Base-by-base conservation (phyloP, 1,140 invertebrate genomes). In the Ceratina japonica region DNA sequence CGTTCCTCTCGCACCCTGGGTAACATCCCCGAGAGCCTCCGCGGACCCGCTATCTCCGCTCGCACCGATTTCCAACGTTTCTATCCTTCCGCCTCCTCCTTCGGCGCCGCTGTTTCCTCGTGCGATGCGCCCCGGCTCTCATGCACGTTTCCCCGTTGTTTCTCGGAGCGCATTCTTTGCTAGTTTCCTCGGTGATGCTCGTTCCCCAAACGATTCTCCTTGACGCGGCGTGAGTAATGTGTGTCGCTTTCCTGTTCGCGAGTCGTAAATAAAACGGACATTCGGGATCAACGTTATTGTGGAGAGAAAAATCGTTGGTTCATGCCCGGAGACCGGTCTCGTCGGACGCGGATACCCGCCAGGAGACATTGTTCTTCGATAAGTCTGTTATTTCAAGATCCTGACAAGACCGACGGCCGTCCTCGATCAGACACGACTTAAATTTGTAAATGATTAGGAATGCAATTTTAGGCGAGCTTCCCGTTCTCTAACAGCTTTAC, bases 191-290 rank as follows among this genome's bases (percentile, higher is more conserved):
- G 69, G 31, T 72, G 22, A 71, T 22, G 20, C 44, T 12, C 8
- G 31, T 64, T 22, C 51, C 20, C 18, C 13, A 16, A 64, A 64
- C 49, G 69, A 64, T 64, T 58, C 49, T 31, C 52, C 22, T 31
- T 63, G 51, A 74, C 68, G 31, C 44, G 27, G 16, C 61, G 52
- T 65, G 76, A 79, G 61, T 79, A 79, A 79, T 65, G 76, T n/a
- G 37, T 65, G 76, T 79, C 76, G 70, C 52, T 74, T 66, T 18
- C n/a, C 54, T 52, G 70, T 66, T 62, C 69, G 20, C 75, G 27
- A 49, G 8, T 78, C 59, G 68, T 72, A 72, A 72, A 78, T 72
- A 72, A 63, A 63, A n/a, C 49, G 68, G 58, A 54, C 59, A 18
- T 64, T 18, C 68, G 59, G 37, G 68, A 72, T 63, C 68, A 20